phyloP scores from a whole-genome alignment of 2,888 invertebrate species.

The Tiphia femorata region DNA sequence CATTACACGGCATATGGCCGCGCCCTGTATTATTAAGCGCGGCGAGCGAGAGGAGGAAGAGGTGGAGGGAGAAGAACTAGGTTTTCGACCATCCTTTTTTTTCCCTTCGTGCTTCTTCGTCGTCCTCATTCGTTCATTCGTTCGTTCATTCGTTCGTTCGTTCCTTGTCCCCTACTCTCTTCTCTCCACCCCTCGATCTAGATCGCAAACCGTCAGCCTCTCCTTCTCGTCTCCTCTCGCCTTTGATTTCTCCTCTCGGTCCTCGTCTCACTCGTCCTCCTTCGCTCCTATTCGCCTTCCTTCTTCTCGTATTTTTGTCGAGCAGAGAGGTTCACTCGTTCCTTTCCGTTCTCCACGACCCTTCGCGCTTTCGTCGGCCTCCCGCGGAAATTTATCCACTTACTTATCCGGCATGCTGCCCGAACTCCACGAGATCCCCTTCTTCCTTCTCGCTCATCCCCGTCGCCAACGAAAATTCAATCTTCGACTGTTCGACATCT shows the following conservation, averaged over 20 bases:
- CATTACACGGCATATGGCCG: conserved; percentile 50
- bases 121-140: too few relatives aligned
- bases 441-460: conserved; percentile 2
- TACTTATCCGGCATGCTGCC: conserved; percentile 17
- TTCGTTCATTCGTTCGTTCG: conserved; percentile 2
- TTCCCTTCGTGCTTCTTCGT: conserved; percentile 12
- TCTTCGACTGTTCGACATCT: conserved; percentile 28
- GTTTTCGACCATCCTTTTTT: too few relatives aligned
- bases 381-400: conserved; percentile 39
- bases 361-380: conserved; percentile 19
- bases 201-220: background rate
- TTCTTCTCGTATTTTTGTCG: conserved; percentile 13
- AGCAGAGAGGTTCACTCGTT: too few relatives aligned
- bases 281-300: conserved; percentile 9
- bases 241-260: background rate
- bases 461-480: conserved; percentile 23
- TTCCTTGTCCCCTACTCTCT: background rate
- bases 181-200: background rate
- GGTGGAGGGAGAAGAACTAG: too few relatives aligned
- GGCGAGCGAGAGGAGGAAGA: too few relatives aligned
- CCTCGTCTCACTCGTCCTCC: background rate
- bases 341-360: conserved; percentile 8
- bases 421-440: conserved; percentile 17
- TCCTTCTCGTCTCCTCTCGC: conserved; percentile 5
- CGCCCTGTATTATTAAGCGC: conserved; percentile 47